phyloP scores from a whole-genome alignment of 2,113 vertebrate genomes.

The Gambusia holbrooki region DNA sequence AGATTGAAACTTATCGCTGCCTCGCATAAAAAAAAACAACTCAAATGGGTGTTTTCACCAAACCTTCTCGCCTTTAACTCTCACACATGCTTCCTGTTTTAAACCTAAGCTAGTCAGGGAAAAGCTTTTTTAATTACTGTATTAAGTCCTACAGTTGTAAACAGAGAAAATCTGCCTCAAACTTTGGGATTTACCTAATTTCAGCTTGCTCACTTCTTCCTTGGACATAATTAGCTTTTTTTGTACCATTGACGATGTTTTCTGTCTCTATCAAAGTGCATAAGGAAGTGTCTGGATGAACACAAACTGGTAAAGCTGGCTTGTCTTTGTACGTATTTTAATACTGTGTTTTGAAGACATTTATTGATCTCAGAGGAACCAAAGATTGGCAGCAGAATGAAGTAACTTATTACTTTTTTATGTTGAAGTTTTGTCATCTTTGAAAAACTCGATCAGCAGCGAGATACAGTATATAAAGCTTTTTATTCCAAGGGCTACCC shows the following conservation, averaged over 20 bases:
- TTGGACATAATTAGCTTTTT: not conserved
- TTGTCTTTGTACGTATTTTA: not conserved
- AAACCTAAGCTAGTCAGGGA: constrained; percentile 7
- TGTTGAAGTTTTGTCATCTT: not conserved
- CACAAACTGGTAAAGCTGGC: not conserved
- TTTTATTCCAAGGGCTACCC: not conserved
- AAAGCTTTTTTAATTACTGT: not conserved
- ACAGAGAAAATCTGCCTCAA: constrained; percentile 1
- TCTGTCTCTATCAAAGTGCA: not conserved
- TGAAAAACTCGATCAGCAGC: not conserved
- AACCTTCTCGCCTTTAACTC: constrained; percentile 6
- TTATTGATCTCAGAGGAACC: not conserved
- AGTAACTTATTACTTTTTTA: constrained; percentile 17
- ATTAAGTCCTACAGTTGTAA: not conserved
- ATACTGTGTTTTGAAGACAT: not conserved
- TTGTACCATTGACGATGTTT: too few species aligned
- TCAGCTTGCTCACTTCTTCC: not conserved
- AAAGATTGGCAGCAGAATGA: not conserved
- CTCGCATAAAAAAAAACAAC: not conserved
- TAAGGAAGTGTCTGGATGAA: not conserved
- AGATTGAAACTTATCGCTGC: constrained; percentile 62
- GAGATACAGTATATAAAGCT: constrained; percentile 11
- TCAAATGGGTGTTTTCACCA: not conserved
- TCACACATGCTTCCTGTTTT: not conserved
- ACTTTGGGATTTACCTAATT: not conserved